Evolutionary conservation across 2,113 vertebrate species (phyloP).

Genomic region (Tursiops truncatus): DNA sequence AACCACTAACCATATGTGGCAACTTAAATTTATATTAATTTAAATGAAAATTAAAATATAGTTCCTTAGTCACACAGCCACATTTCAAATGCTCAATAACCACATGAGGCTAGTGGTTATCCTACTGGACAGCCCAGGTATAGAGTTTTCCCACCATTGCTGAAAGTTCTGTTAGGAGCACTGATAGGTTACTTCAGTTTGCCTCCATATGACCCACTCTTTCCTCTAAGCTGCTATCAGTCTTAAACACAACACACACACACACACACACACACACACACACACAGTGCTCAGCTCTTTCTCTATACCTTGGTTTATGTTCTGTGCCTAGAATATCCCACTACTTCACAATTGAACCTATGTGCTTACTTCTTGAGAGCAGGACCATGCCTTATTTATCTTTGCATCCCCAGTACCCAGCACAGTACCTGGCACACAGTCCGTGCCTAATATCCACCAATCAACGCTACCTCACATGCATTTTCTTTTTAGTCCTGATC

Average conservation of each 20-base stretch:
- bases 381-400: not conserved
- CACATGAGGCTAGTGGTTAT: not conserved
- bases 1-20: too few species aligned
- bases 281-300: not conserved
- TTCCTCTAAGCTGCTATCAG: not conserved
- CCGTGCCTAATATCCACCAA: not conserved
- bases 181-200: not conserved
- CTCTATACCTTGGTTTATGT: not conserved
- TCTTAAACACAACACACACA: not conserved
- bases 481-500: not conserved
- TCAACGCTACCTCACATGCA: not conserved
- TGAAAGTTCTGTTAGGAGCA: not conserved
- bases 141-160: not conserved
- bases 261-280: too few species aligned
- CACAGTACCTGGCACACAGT: not conserved
- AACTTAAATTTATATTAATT: too few species aligned
- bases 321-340: not conserved
- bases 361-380: not conserved
- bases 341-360: not conserved
- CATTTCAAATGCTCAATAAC: not conserved
- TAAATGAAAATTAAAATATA: too few species aligned
- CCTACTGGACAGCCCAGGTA: not conserved
- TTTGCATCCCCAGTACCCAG: not conserved
- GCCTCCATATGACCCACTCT: not conserved
- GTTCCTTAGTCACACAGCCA: not conserved